Percentiles rank a stretch among this genome's conserved stretches.
phyloP scores from a whole-genome alignment of 2,888 invertebrate species.

The Agrochola litura region DNA sequence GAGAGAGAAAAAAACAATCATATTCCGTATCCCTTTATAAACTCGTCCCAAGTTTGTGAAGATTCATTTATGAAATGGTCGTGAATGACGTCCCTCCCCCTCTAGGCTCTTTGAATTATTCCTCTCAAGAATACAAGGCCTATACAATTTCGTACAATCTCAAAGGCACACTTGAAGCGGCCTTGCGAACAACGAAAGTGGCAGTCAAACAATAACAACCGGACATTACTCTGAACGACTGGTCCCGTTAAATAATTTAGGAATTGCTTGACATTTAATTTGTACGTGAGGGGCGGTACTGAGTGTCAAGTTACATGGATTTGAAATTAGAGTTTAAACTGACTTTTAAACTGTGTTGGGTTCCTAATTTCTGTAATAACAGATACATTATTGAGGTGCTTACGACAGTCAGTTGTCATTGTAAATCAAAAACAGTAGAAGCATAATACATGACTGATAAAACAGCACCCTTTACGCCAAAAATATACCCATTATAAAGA shows the following conservation, averaged over 20 bases:
- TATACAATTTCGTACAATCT: slow-evolving; percentile 61
- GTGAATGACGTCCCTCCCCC: slow-evolving; percentile 55
- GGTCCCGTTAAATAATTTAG: slow-evolving; percentile 74
- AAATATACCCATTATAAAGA: neutral
- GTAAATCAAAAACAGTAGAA: neutral
- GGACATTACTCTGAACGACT: slow-evolving; percentile 73
- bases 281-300: slow-evolving; percentile 38
- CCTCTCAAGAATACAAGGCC: slow-evolving; percentile 61
- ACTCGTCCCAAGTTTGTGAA: slow-evolving; percentile 63
- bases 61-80: slow-evolving; percentile 66
- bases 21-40: slow-evolving; percentile 67
- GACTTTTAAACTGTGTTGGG: neutral
- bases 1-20: slow-evolving; percentile 62
- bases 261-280: slow-evolving; percentile 66
- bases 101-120: slow-evolving; percentile 58
- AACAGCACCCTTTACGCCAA: neutral
- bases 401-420: neutral
- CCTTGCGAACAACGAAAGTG: slow-evolving; percentile 63
- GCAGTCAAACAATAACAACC: slow-evolving; percentile 72
- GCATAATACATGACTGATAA: neutral
- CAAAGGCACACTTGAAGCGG: slow-evolving; percentile 59
- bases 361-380: neutral
- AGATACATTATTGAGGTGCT: neutral
- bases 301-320: slow-evolving; percentile 34
- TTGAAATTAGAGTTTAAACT: neutral